phyloP scores from a whole-genome alignment of 2,888 invertebrate genomes.

The Hirtodrosophila confusa region DNA sequence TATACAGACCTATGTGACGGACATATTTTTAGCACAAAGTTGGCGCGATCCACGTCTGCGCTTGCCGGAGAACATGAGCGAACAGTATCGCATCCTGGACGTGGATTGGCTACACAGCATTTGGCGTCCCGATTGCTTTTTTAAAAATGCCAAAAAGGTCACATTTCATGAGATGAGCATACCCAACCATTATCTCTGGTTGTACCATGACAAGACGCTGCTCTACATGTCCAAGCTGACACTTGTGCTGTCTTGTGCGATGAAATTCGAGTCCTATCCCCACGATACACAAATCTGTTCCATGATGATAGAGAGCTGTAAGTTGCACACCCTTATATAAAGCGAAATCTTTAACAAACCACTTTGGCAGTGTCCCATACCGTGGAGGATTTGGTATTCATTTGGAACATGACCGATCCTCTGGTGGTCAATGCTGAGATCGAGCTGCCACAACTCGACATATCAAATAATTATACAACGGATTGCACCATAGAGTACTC shows the following conservation, averaged over 20 bases:
- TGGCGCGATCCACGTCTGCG: conserved; percentile 95
- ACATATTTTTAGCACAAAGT: conserved; percentile 95
- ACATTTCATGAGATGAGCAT: conserved; percentile 98
- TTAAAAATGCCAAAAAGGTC: conserved; percentile 96
- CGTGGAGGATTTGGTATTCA: conserved; percentile 96
- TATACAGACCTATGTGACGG: conserved; percentile 94
- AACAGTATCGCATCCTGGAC: conserved; percentile 94
- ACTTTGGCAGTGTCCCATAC: conserved; percentile 93
- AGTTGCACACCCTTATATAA: conserved; percentile 84
- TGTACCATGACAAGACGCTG: conserved; percentile 95
- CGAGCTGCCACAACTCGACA: conserved; percentile 93
- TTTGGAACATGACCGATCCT: conserved; percentile 96
- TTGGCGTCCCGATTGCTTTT: conserved; percentile 97
- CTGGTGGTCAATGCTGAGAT: conserved; percentile 95
- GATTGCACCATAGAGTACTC: conserved; percentile 97
- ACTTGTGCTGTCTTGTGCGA: conserved; percentile 94
- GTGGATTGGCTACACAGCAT: conserved; percentile 95
- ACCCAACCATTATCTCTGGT: conserved; percentile 96
- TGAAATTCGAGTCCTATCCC: conserved; percentile 97
- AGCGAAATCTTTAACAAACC: conserved; percentile 3
- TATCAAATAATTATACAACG: conserved; percentile 94
- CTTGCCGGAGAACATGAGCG: conserved; percentile 96
- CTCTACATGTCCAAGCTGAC: conserved; percentile 97
- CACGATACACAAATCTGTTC: conserved; percentile 97
- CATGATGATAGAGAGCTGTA: conserved; percentile 97